phyloP scores from a whole-genome alignment of 1,140 invertebrate species.

The Andrena cerasifolii region DNA sequence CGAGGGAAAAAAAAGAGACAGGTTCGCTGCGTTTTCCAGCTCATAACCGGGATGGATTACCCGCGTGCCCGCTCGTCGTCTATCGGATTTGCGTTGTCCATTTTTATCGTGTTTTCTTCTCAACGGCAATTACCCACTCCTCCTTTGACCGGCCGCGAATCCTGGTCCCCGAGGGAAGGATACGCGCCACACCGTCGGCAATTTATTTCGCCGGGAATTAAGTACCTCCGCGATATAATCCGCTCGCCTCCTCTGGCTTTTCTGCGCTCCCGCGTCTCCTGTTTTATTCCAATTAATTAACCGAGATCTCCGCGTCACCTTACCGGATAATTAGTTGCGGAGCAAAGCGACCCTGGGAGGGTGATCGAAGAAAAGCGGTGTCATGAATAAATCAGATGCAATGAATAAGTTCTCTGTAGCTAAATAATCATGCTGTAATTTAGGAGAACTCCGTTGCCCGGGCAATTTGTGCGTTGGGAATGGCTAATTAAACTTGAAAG shows the following conservation, averaged over 20 bases:
- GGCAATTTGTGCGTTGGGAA: too few species aligned
- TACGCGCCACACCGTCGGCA: not conserved
- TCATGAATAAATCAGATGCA: too few species aligned
- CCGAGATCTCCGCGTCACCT: not conserved
- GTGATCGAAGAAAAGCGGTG: too few species aligned
- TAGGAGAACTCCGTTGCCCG: too few species aligned
- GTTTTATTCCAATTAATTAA: not conserved
- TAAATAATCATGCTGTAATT: too few species aligned
- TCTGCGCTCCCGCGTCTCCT: not conserved
- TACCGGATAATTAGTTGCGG: not conserved
- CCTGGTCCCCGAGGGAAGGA: not conserved
- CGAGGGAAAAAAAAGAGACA: not conserved
- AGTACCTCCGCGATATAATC: not conserved
- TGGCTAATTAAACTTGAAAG: too few species aligned
- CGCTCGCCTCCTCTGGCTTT: not conserved
- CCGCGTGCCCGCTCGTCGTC: not conserved
- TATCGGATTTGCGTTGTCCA: slow-evolving; percentile 23
- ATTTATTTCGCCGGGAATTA: not conserved
- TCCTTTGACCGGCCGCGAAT: not conserved
- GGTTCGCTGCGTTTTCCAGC: not conserved
- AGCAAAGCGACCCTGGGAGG: too few species aligned
- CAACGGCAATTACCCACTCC: slow-evolving; percentile 1
- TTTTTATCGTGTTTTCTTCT: slow-evolving; percentile 22
- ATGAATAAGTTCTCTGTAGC: too few species aligned
- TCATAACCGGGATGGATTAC: not conserved